Evolutionary conservation across 1,140 invertebrate genomes (phyloP).

Genomic region (Lasioglossum albipes): DNA sequence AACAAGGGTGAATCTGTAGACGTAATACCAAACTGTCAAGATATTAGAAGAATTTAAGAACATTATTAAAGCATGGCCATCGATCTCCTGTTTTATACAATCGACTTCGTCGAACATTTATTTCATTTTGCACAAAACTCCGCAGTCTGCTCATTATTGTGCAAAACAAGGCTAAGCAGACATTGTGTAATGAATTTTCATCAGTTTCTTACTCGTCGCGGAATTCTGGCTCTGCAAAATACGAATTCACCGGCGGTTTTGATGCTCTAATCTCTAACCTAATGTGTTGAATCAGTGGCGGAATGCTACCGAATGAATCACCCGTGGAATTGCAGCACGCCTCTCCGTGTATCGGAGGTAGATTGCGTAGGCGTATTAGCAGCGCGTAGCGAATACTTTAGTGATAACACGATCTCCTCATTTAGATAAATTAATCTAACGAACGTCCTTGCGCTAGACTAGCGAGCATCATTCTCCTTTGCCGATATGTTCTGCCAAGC

Average conservation of each 20-base stretch:
- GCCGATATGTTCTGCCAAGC: neutral
- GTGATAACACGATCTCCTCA: slow-evolving; percentile 48
- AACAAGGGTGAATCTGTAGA: too few relatives aligned
- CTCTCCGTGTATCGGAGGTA: slow-evolving; percentile 17
- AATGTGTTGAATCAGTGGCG: slow-evolving; percentile 12
- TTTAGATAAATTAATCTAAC: slow-evolving; percentile 46
- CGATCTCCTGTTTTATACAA: too few relatives aligned
- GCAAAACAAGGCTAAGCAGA: neutral
- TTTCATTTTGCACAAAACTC: too few relatives aligned
- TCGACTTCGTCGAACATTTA: too few relatives aligned
- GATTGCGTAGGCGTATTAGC: slow-evolving; percentile 45
- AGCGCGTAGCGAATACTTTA: slow-evolving; percentile 10
- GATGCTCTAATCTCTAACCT: slow-evolving; percentile 2
- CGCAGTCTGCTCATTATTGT: too few relatives aligned
- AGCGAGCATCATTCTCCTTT: slow-evolving; percentile 4
- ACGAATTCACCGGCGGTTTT: neutral
- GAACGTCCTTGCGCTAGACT: slow-evolving; percentile 4
- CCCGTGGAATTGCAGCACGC: slow-evolving; percentile 32
- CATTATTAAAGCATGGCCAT: too few relatives aligned
- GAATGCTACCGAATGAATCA: slow-evolving; percentile 50
- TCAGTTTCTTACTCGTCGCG: neutral
- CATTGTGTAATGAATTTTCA: neutral
- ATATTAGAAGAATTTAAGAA: too few relatives aligned
- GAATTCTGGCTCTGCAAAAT: neutral
- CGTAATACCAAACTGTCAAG: too few relatives aligned